phyloP scores from a whole-genome alignment of 2,797 vertebrate genomes.

The Centropyge bicolor region DNA sequence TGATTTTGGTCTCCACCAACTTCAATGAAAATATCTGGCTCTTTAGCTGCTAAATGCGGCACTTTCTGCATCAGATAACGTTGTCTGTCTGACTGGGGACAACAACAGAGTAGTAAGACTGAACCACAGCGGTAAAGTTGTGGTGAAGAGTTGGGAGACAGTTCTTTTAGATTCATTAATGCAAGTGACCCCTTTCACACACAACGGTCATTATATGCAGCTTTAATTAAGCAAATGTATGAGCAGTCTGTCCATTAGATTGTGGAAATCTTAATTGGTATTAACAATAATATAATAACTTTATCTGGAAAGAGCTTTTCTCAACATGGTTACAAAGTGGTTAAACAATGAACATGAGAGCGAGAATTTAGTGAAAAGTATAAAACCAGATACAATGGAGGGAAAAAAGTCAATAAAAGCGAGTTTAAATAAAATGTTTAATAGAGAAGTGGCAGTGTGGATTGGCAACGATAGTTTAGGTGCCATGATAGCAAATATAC shows the following conservation, averaged over 20 bases:
- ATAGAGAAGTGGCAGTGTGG: not conserved
- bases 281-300: not conserved
- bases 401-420: not conserved
- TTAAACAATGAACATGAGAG: not conserved
- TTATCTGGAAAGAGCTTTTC: not conserved
- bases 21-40: too few relatives aligned
- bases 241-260: not conserved
- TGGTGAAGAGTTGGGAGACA: not conserved
- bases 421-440: not conserved
- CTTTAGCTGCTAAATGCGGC: too few relatives aligned
- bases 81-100: not conserved
- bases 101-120: not conserved
- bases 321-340: not conserved
- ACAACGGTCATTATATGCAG: not conserved
- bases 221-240: not conserved
- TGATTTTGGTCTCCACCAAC: not conserved
- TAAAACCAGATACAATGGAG: not conserved
- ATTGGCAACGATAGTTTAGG: not conserved
- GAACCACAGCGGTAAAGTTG: not conserved
- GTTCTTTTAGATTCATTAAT: not conserved
- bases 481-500: not conserved
- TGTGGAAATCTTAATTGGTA: not conserved
- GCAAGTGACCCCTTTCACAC: too few relatives aligned
- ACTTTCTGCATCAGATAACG: too few relatives aligned
- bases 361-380: not conserved